Evolutionary conservation across 2,113 vertebrate species (phyloP).

Genomic region (Chinchilla lanigera): DNA sequence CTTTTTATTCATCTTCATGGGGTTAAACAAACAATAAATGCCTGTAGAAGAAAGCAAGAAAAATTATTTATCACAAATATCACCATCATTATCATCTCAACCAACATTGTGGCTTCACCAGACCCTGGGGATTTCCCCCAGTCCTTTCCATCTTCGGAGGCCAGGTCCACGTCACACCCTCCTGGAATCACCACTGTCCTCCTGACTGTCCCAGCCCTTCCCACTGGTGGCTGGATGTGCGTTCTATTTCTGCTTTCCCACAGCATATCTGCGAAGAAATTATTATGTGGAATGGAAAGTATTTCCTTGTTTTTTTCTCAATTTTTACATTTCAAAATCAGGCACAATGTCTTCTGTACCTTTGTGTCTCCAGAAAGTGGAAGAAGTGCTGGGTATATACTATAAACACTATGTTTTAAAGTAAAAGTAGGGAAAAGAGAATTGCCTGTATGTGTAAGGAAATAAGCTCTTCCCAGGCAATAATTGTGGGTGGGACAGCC

Average conservation of each 20-base stretch:
- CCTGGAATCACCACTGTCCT: neutral
- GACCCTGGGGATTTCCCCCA: fast-evolving
- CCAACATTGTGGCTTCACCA: neutral
- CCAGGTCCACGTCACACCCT: no score
- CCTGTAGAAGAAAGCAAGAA: neutral
- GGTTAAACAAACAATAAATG: neutral
- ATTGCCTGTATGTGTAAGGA: neutral
- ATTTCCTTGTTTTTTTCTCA: neutral
- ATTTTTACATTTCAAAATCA: neutral
- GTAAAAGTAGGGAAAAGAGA: neutral
- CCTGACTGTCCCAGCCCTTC: neutral
- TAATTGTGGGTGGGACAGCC: neutral
- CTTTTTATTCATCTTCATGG: neutral
- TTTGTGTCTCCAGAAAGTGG: neutral
- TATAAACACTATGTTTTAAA: neutral
- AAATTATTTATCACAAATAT: neutral
- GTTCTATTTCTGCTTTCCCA: neutral
- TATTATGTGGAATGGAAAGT: neutral
- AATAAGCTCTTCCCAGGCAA: neutral
- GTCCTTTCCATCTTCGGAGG: no score
- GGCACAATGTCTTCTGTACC: neutral
- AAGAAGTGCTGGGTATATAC: neutral
- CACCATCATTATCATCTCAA: neutral
- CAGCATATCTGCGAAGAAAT: neutral
- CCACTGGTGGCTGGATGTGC: neutral